A percentile compares a stretch with the other conserved stretches of the same genome.
These are phyloP conservation scores for Cheilosia impressa DNA, from an alignment of 2,888 invertebrate species.

Conservation along the genomic window DNA sequence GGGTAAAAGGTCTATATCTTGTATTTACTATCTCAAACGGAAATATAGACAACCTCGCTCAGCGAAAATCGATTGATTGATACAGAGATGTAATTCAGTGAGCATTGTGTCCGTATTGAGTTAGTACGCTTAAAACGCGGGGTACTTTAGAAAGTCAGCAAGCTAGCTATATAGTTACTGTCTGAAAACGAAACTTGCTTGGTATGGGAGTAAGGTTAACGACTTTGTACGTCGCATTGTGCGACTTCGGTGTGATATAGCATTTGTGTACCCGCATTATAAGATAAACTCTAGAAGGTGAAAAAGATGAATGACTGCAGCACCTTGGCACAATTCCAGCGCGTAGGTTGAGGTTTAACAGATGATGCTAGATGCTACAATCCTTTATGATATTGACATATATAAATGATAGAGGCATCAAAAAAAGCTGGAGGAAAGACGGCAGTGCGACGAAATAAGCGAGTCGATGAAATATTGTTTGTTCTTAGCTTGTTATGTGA, in stretches of 20 bases:
- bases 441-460: not conserved
- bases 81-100: not conserved
- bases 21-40: not conserved
- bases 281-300: not conserved
- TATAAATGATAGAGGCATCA: not conserved
- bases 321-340: conserved; percentile 10
- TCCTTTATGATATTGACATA: not conserved
- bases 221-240: conserved; percentile 47
- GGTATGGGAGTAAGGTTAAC: conserved; percentile 48
- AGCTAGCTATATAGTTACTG: too few relatives aligned
- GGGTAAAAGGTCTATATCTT: conserved; percentile 38
- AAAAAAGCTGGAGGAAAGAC: not conserved
- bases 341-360: not conserved
- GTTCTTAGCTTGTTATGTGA: not conserved
- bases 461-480: not conserved
- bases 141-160: too few relatives aligned
- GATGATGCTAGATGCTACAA: not conserved
- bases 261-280: not conserved
- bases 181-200: not conserved
- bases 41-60: conserved; percentile 32
- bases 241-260: not conserved
- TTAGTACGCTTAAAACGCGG: too few relatives aligned
- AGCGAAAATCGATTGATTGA: conserved; percentile 15
- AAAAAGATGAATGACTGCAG: conserved; percentile 1
- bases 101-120: not conserved